Evolutionary conservation across 2,797 vertebrate genomes (phyloP).

Genomic region (Sebastes matsubarae): DNA sequence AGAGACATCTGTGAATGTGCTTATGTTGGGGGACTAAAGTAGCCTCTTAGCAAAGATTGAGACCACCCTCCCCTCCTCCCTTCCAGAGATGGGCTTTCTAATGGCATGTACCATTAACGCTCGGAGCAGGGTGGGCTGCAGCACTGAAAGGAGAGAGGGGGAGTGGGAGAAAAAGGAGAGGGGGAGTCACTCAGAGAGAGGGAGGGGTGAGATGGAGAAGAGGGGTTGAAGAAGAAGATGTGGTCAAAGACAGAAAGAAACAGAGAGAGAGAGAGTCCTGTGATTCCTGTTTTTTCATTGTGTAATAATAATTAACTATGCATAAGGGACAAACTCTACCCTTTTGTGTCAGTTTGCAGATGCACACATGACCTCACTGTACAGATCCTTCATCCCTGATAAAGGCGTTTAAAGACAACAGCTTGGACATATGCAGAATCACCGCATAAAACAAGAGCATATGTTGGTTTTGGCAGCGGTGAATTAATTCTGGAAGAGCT

Average conservation of each 20-base stretch:
- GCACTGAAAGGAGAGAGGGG: slow-evolving; percentile 60
- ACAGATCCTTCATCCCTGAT: slow-evolving; percentile 1
- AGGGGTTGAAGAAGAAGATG: slow-evolving; percentile 25
- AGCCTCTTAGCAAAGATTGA: slow-evolving; percentile 81
- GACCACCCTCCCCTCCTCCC: slow-evolving; percentile 79
- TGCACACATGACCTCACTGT: slow-evolving; percentile 13
- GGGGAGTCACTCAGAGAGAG: slow-evolving; percentile 38
- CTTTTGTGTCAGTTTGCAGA: background rate
- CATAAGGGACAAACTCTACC: background rate
- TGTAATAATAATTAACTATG: background rate
- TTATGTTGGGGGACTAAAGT: slow-evolving; percentile 86
- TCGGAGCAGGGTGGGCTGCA: slow-evolving; percentile 85
- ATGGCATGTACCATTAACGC: slow-evolving; percentile 91
- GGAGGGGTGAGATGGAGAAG: background rate
- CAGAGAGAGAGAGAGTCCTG: background rate
- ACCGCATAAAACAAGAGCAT: slow-evolving; percentile 16
- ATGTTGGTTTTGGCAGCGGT: slow-evolving; percentile 42
- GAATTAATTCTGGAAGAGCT: slow-evolving; percentile 51
- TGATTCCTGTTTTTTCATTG: background rate
- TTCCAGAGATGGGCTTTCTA: slow-evolving; percentile 80
- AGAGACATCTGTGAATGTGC: slow-evolving; percentile 86
- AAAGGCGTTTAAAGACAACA: slow-evolving; percentile 8
- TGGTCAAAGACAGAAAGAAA: background rate
- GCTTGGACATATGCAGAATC: slow-evolving; percentile 22
- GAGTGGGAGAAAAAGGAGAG: slow-evolving; percentile 16